Evolutionary conservation across 2,113 vertebrate species (phyloP), one percentile per base, ranked within the genome.

Genomic region (Pelodiscus sinensis): DNA sequence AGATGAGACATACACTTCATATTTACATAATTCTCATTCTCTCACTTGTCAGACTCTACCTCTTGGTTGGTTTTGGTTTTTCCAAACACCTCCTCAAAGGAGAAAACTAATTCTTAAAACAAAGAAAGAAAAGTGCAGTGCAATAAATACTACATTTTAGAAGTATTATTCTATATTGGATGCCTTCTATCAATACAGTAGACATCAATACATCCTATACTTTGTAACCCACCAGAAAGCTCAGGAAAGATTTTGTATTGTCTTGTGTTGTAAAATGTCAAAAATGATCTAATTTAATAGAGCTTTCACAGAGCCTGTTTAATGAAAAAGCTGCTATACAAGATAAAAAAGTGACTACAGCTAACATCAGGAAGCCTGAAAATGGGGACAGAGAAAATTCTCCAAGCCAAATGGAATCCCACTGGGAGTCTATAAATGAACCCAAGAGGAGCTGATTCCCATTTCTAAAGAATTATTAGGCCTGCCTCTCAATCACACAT

Each of bases 331-430:
- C 92, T 92, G 91, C 90, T 79, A 78, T 21, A 84, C n/a, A 55
- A 96, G 88, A 95, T 86, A 91, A 87, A 92, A 85, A 89, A 95
- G 83, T 50, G 88, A 90, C 88, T 92, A 91, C 83, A 92, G 95
- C 90, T 90, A 93, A 86, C 0, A 92, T 88, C 89, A 38, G 6
- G 81, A 93, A 93, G 94, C 79, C 88, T 94, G 86, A 79, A 95
- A 94, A 97, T 0, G 51, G 92, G 90, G 94, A 92, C 91, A 93
- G 79, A 92, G 81, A 78, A 96, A 96, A 93, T 86, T 95, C 87
- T 90, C 75, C 82, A 90, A 93, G 93, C 93, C 88, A 85, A 92
- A 94, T 18, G 71, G 85, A 94, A 91, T 93, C 82, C 89, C 85
- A 50, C 86, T 89, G 90, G 81, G 93, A 96, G 89, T 88, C 89